Evolutionary conservation across 2,888 invertebrate species (phyloP), one percentile per base, ranked within the genome.

Genomic region (Suillia variegata): DNA sequence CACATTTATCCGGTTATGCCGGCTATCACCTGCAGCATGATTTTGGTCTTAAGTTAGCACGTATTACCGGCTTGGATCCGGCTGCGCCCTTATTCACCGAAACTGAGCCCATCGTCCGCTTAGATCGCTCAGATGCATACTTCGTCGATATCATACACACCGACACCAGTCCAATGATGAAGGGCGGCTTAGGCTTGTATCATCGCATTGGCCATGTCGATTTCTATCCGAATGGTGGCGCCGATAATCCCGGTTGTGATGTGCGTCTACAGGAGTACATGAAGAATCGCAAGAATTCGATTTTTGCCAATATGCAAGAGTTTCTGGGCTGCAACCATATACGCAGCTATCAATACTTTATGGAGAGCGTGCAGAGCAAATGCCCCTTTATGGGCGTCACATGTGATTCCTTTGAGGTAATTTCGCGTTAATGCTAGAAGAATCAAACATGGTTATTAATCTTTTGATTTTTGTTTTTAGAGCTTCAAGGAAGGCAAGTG

Each of bases 71-170:
- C 0, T 77, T 97, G 70, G 97, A 97, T 83, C 96, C 97, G 0
- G 96, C 97, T 0, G 93, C 94, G 63, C 97, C 96, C 0, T 90
- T 93, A 77, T 97, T 96, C 83, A 88, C 89, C 61, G 88, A 92
- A 71, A 91, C 93, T 0, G 88, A 89, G 38, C 86, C 89, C 0
- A 84, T 91, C 60, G 93, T 96, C 1, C 88, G 96, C 0, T 83
- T 97, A 50, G 96, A 96, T 77, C 87, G 89, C 2, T 87, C 89
- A 0, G 96, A 96, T 74, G 97, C 96, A 0, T 84, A 87, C 62
- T 96, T 90, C 77, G 96, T 97, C 1, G 96, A 96, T 73, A 87
- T 93, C 17, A 89, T 96, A 65, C 96, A 97, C 79, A 93, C 94
- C 3, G 95, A 96, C 77, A 90, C 90, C 1, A 87, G 87, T 79